Evolutionary conservation across 2,113 vertebrate species (phyloP).

Genomic region (Vidua macroura): DNA sequence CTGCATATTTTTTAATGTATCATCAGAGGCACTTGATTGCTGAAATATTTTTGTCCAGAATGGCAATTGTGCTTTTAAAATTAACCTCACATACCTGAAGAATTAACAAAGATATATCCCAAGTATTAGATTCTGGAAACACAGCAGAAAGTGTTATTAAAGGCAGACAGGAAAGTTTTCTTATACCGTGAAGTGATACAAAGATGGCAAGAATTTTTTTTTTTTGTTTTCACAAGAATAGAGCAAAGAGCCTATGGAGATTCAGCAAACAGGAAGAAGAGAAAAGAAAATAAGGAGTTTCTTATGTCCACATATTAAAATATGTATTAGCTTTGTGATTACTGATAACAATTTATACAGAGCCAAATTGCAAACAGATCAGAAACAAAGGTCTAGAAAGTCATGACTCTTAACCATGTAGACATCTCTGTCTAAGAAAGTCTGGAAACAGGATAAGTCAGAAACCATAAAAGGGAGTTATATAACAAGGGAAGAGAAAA

Average conservation of each 20-base stretch:
- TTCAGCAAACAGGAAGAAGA: not conserved
- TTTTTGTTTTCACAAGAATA: not conserved
- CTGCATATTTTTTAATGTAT: not conserved
- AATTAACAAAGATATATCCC: not conserved
- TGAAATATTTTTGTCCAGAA: not conserved
- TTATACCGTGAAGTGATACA: not conserved
- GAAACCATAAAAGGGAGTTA: not conserved
- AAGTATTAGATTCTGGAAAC: not conserved
- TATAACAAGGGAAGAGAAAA: not conserved
- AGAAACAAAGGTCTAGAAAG: not conserved
- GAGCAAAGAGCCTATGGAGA: not conserved
- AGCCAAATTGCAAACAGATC: not conserved
- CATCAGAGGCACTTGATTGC: not conserved
- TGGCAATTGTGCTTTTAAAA: not conserved
- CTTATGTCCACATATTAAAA: not conserved
- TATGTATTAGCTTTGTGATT: not conserved
- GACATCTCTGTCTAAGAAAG: not conserved
- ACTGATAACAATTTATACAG: not conserved
- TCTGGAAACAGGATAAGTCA: not conserved
- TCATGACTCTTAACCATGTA: not conserved
- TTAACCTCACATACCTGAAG: not conserved
- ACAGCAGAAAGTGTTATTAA: not conserved
- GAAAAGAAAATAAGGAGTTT: not conserved
- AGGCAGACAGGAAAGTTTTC: not conserved
- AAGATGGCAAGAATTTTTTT: not conserved